These are phyloP conservation scores for Microchirus variegatus DNA, from an alignment of 2,797 vertebrate species.

Conservation along the genomic window DNA sequence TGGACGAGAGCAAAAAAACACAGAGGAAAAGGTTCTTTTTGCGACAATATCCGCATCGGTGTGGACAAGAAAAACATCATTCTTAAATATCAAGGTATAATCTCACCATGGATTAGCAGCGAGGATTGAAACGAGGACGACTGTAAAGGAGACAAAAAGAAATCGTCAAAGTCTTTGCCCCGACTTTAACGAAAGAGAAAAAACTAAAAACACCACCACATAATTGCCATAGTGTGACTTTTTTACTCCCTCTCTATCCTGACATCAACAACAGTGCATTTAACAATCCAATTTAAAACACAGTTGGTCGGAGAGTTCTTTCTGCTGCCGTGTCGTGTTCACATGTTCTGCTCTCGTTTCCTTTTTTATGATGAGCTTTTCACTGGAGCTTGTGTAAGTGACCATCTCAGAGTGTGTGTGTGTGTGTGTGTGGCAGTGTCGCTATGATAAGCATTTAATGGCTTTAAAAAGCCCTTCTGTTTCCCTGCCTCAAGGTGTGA, in stretches of 20 bases:
- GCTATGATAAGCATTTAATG: conserved; percentile 59
- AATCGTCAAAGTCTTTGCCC: conserved; percentile 28
- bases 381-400: conserved; percentile 50
- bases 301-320: conserved; percentile 12
- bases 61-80: too few relatives aligned
- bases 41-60: too few relatives aligned
- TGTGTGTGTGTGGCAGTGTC: conserved; percentile 8
- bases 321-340: conserved; percentile 14
- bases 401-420: conserved; percentile 45
- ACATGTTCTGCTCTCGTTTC: conserved; percentile 2
- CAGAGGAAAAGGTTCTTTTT: too few relatives aligned
- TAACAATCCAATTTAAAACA: conserved; percentile 66
- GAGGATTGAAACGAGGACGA: conserved; percentile 3
- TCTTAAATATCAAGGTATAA: not conserved
- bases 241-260: not conserved
- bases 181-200: conserved; percentile 56
- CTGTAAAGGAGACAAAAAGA: conserved; percentile 1
- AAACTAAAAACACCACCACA: conserved; percentile 40
- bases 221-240: conserved; percentile 41
- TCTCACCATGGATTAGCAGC: not conserved
- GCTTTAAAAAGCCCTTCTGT: conserved; percentile 27
- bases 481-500: conserved; percentile 35
- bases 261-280: conserved; percentile 44
- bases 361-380: conserved; percentile 53
- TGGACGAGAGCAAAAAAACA: too few relatives aligned